Base-by-base conservation (phyloP, 1,140 invertebrate species). In the Brachionus angularis region DNA sequence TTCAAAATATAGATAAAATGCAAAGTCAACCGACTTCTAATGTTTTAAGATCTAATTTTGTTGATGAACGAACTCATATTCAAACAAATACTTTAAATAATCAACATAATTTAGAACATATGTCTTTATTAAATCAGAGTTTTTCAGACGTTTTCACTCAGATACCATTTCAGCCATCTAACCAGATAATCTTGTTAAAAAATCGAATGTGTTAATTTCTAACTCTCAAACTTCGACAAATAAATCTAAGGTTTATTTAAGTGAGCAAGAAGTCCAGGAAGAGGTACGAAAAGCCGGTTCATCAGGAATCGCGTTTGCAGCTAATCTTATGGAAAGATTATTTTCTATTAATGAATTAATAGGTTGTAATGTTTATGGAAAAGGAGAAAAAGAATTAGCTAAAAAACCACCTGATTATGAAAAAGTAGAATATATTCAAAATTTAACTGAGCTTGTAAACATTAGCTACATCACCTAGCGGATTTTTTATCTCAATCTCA, bases 321-420 rank as follows among this genome's bases (percentile, higher is more conserved):
- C 29, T 33, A 53, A 53, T 53, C 12, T 53, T 5, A 14, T 53
- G 16, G 50, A 53, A 33, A 53, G 21, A 33, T n/a, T 53, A 23
- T 53, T 53, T 53, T 53, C 27, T 16, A 14, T 12, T 7, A 7
- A 53, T n/a, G 50, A 53, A 16, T 33, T 53, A 18, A 4, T n/a
- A n/a, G 50, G 50, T 53, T 53, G 50, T 33, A 53, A 53, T 53
- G 50, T 53, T 31, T 33, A 53, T 53, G 50, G 29, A 14, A 53
- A 34, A 33, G 50, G 50, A 7, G 10, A 33, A 7, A 53, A 53
- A 16, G 12, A 33, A 31, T 4, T n/a, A 7, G 14, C 8, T 31
- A 53, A 53, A 53, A 53, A 33, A 53, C 10, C 50, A 53, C n/a
- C 34, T 29, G 50, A 53, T 33, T 14, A 14, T 16, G 16, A 53